Evolutionary conservation across 2,888 invertebrate species (phyloP), one percentile per base, ranked within the genome.

Genomic region (Erebia aethiops): DNA sequence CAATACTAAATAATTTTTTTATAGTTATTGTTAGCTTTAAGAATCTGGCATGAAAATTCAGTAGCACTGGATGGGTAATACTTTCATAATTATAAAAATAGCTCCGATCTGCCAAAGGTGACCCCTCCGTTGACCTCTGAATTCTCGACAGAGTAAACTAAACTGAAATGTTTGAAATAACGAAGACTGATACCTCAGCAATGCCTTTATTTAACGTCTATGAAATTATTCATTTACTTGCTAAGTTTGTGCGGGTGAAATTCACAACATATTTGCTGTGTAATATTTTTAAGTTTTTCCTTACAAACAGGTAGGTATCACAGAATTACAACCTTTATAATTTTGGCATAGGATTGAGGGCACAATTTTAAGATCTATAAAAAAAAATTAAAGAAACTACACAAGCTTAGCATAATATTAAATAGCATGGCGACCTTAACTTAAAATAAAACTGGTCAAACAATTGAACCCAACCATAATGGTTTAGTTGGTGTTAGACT

Each of bases 201-300:
- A 61, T 61, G 64, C 41, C 16, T 64, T 54, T 54, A 64, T 64
- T 51, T 62, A 8, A 21, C 49, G 46, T 49, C 14, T 62, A 62
- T 49, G 26, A 49, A 21, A 21, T 46, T 62, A 49, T 62, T 49
- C 18, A 21, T 62, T 49, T 62, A 49, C 18, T 18, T 49, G 41
- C 41, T 60, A 43, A 35, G 26, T 35, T 57, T 26, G 3, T 13
- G 26, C 4, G 46, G 13, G 14, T 14, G 14, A 51, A 51, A 14
- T 51, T 51, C 51, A 5, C 51, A 14, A 51, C 14, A 14, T 51
- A n/a, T 10, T 16, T 54, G 14, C 16, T 10, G 3, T 46, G 13
- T 43, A 11, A 11, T 46, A 46, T 46, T 35, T 7, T 35, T 13
- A 46, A 46, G 46, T 46, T 46, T 11, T 1, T 2, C 11, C 11